Evolutionary conservation across 1,140 invertebrate genomes (phyloP).

Genomic region (Zaprionus lachaisei): DNA sequence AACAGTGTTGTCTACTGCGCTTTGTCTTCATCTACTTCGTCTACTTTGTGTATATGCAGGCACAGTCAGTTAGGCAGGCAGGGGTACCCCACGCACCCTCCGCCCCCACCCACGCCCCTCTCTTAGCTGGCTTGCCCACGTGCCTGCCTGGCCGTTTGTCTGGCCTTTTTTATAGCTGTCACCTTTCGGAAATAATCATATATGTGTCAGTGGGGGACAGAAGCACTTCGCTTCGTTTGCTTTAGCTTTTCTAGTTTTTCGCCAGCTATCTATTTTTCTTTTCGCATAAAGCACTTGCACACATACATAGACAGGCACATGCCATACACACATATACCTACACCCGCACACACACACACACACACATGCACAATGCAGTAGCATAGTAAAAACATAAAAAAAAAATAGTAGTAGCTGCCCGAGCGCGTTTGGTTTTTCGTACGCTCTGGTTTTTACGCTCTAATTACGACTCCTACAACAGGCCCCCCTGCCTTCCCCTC

Average conservation of each 20-base stretch:
- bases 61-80: neutral
- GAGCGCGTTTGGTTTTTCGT: conserved; percentile 80
- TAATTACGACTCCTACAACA: conserved; percentile 77
- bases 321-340: conserved; percentile 34
- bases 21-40: conserved; percentile 57
- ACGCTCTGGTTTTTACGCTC: conserved; percentile 82
- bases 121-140: neutral
- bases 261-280: conserved; percentile 78
- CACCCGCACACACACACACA: neutral
- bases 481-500: neutral
- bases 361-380: conserved; percentile 57
- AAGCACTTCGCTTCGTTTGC: conserved; percentile 76
- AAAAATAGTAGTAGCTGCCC: conserved; percentile 75
- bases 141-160: conserved; percentile 32
- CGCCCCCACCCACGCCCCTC: too few species aligned
- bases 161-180: conserved; percentile 77
- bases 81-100: neutral
- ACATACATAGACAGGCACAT: conserved; percentile 26
- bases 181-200: conserved; percentile 83
- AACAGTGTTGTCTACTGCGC: conserved; percentile 69
- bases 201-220: conserved; percentile 74
- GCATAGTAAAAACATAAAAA: conserved; percentile 43
- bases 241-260: conserved; percentile 80
- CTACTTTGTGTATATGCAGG: conserved; percentile 49
- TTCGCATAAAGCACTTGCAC: conserved; percentile 73